These are phyloP conservation scores for Apamea anceps DNA, from an alignment of 2,888 invertebrate genomes.

Conservation along the genomic window DNA sequence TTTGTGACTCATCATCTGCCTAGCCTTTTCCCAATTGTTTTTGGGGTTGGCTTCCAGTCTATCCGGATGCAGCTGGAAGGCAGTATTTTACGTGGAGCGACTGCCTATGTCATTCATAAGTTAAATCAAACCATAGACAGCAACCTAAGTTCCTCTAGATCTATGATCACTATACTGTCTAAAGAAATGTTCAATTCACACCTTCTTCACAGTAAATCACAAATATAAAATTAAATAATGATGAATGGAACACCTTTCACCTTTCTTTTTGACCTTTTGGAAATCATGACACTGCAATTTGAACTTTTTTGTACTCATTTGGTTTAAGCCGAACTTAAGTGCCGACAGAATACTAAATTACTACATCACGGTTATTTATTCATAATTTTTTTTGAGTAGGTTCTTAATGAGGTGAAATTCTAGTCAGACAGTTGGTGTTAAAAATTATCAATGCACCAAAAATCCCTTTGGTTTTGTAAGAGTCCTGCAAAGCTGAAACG, in stretches of 20 bases:
- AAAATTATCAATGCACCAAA: neutral
- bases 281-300: slow-evolving; percentile 33
- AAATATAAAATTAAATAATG: neutral
- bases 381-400: neutral
- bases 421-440: neutral
- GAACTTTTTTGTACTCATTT: slow-evolving; percentile 19
- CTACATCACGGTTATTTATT: neutral
- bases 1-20: neutral
- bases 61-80: too few species aligned
- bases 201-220: slow-evolving; percentile 16
- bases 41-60: too few species aligned
- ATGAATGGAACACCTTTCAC: slow-evolving; percentile 26
- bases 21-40: too few species aligned
- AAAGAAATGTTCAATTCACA: neutral
- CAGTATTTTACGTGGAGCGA: too few species aligned
- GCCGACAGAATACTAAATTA: neutral
- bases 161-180: neutral
- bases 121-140: neutral
- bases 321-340: neutral
- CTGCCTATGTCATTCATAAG: neutral
- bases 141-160: neutral
- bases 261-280: slow-evolving; percentile 45
- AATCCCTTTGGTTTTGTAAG: neutral
- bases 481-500: neutral
- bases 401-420: neutral